Conservation (phyloP, 2,888 invertebrate genomes). For the Callinectes sapidus region DNA sequence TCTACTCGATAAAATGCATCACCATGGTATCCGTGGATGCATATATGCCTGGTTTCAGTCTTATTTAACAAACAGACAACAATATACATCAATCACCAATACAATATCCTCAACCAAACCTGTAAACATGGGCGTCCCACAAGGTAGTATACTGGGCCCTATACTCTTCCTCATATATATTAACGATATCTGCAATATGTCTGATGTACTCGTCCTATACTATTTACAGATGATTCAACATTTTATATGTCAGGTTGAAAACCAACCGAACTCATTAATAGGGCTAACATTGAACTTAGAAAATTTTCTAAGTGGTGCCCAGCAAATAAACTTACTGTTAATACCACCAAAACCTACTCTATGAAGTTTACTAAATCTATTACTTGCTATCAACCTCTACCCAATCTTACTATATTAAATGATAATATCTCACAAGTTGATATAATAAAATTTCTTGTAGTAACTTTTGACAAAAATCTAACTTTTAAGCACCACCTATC, state of each 20-base stretch:
- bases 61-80: neutral
- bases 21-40: neutral
- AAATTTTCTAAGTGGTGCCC: constrained; percentile 4
- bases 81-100: neutral
- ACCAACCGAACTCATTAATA: neutral
- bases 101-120: neutral
- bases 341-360: neutral
- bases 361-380: neutral
- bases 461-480: neutral
- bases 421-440: neutral
- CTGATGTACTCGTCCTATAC: neutral
- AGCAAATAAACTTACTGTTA: constrained; percentile 10
- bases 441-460: constrained; percentile 16
- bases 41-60: neutral
- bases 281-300: neutral
- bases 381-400: neutral
- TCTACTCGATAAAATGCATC: neutral
- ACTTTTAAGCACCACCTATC: neutral
- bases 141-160: constrained; percentile 2
- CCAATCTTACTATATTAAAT: neutral
- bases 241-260: neutral
- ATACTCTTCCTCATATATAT: neutral
- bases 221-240: constrained; percentile 22
- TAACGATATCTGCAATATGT: neutral
- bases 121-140: neutral